Conservation (phyloP, 2,797 vertebrate genomes). For the Neopelma chrysocephalum region DNA sequence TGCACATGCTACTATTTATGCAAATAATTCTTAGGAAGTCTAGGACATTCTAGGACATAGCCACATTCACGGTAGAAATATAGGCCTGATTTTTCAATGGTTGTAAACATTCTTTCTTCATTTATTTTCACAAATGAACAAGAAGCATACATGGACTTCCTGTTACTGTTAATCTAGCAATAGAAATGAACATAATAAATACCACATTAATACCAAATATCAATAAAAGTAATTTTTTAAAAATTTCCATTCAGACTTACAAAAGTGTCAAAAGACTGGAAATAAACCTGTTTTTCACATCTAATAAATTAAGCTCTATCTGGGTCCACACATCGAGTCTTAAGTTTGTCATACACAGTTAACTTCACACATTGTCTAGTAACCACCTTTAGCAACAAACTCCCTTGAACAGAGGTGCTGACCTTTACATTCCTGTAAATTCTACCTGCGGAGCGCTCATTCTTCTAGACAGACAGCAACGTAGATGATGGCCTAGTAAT, state of each 20-base stretch:
- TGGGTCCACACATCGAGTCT: neutral
- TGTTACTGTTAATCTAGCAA: neutral
- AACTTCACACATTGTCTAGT: neutral
- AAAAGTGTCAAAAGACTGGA: neutral
- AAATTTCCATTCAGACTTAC: neutral
- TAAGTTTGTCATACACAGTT: neutral
- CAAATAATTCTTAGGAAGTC: neutral
- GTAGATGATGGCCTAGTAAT: neutral
- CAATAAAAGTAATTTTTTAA: neutral
- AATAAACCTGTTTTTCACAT: neutral
- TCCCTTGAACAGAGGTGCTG: neutral
- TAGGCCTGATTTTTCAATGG: neutral
- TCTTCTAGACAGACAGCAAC: neutral
- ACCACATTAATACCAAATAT: neutral
- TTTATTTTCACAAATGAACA: neutral
- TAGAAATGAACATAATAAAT: neutral
- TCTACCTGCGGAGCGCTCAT: neutral
- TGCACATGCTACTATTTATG: neutral
- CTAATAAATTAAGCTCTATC: neutral
- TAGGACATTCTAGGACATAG: neutral
- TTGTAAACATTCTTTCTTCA: neutral
- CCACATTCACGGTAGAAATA: neutral
- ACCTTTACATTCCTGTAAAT: neutral
- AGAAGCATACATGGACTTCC: neutral
- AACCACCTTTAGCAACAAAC: neutral